phyloP scores from a whole-genome alignment of 2,888 invertebrate genomes.

The Embidobia sp. region DNA sequence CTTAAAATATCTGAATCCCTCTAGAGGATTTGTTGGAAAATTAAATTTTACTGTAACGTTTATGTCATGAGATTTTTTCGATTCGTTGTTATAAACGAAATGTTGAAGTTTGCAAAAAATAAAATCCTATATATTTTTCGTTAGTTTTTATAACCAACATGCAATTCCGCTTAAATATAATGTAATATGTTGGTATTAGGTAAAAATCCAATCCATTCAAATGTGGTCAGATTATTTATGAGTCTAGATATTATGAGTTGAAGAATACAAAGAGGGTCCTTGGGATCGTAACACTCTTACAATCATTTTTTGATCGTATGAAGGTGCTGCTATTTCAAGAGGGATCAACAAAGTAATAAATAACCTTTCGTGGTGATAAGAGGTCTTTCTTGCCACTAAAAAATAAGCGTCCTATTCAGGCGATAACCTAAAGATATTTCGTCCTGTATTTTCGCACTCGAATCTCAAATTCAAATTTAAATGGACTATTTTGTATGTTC shows the following conservation, averaged over 20 bases:
- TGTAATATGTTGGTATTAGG: conserved; percentile 5
- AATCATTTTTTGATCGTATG: conserved; percentile 28
- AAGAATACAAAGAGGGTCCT: conserved; percentile 8
- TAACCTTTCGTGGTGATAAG: conserved; percentile 26
- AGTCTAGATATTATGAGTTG: conserved; percentile 7
- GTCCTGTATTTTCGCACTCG: too few species aligned
- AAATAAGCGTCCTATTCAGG: conserved; percentile 20
- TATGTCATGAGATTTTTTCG: too few species aligned
- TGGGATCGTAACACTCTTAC: conserved; percentile 1
- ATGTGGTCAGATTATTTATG: conserved; percentile 17
- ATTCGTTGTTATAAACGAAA: too few species aligned
- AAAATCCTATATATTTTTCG: too few species aligned
- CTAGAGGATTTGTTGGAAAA: too few species aligned
- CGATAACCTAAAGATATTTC: conserved; percentile 5
- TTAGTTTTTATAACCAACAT: too few species aligned
- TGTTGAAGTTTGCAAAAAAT: too few species aligned
- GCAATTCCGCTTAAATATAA: too few species aligned
- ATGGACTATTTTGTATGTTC: too few species aligned
- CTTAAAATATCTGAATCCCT: too few species aligned
- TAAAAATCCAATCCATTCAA: conserved; percentile 5
- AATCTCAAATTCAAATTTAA: too few species aligned
- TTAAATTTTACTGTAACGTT: too few species aligned
- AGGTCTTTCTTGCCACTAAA: conserved; percentile 2
- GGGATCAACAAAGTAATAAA: conserved; percentile 27
- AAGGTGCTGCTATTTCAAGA: conserved; percentile 16